Evolutionary conservation across 1,140 invertebrate genomes (phyloP), one percentile per base, ranked within the genome.

Genomic region (Sesamia nonagrioides): DNA sequence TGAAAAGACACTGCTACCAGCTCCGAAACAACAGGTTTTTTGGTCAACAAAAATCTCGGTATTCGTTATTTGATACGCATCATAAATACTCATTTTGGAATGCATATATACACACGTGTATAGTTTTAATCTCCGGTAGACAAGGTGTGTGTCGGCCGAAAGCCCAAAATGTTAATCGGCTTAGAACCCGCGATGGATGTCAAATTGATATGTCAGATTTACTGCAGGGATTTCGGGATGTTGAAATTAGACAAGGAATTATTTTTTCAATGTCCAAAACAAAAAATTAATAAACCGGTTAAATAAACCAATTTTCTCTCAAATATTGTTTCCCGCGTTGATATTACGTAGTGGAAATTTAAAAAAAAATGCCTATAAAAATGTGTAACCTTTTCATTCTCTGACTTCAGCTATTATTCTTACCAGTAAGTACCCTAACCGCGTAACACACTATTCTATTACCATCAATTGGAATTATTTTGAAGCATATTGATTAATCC

Each of bases 141-240:
- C 48, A 61, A 66, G 40, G 56, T 37, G 69, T 76, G 69, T 71
- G 69, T 77, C 68, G 35, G 78, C 42, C 45, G 60, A 33, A 68
- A 50, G 60, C 69, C 68, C 61, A 79, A 84, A 83, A 80, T 72
- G 58, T 82, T 85, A 85, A 85, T 88, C 86, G 81, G 86, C 83
- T 89, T 87, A 88, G 48, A 40, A 13, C 58, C 69, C 21, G 68
- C 58, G 77, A 79, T 80, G 80, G 78, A 80, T 81, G 74, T 85
- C 75, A 88, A 83, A 87, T 88, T 84, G 82, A 86, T 86, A 83
- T 80, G 80, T 82, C 81, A 80, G 83, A 84, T 84, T 80, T 82
- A 54, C 56, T 33, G 74, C 48, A 27, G 61, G 60, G 54, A 71
- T 82, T 77, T 80, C 42, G 60, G 77, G 68, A 63, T 69, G 58